These are phyloP conservation scores for Tauraco hartlaubi DNA, from an alignment of 2,797 vertebrate species.

Conservation along the genomic window DNA sequence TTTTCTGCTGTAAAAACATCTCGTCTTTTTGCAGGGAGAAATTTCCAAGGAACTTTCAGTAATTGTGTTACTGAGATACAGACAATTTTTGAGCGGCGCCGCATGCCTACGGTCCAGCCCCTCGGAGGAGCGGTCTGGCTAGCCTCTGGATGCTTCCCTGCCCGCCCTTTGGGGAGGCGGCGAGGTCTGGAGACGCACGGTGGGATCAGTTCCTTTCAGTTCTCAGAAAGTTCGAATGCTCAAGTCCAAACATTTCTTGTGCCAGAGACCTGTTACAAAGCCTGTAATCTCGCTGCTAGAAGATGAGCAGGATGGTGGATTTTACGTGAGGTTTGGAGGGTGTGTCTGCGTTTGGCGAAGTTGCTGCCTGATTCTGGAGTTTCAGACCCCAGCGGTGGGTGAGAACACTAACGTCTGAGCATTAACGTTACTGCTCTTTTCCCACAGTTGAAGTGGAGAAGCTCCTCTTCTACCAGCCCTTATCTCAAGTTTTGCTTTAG, in stretches of 20 bases:
- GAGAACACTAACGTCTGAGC: neutral
- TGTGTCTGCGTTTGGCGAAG: neutral
- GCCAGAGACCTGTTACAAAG: neutral
- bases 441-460: neutral
- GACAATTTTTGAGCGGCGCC: neutral
- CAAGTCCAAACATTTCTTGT: constrained; percentile 62
- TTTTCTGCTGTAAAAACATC: constrained; percentile 29
- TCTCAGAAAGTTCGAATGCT: constrained; percentile 32
- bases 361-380: constrained; percentile 39
- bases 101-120: neutral
- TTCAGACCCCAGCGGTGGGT: neutral
- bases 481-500: neutral
- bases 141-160: neutral
- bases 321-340: neutral
- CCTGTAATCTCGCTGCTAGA: neutral
- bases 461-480: neutral
- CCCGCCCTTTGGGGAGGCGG: neutral
- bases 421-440: neutral
- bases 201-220: neutral
- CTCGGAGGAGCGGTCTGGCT: neutral
- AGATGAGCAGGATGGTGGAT: neutral
- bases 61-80: neutral
- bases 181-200: neutral
- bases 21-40: constrained; percentile 29
- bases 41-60: neutral